Evolutionary conservation across 2,797 vertebrate genomes (phyloP), one percentile per base, ranked within the genome.

Genomic region (Sebastiscus albofasciatus): DNA sequence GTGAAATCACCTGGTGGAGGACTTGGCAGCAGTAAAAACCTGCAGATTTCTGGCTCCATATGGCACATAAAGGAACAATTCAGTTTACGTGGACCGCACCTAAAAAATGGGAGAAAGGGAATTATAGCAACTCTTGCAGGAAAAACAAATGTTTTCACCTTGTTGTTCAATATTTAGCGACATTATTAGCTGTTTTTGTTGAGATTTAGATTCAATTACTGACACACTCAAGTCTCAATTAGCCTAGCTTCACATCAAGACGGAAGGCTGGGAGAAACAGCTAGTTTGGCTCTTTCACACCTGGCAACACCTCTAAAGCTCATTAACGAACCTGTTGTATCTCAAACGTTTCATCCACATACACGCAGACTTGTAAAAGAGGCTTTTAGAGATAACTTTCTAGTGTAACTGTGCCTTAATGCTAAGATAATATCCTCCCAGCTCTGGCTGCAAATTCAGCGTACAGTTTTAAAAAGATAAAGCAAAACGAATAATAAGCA

Each of bases 1-100:
- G 54, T 69, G 18, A 31, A 75, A 79, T 84, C 79, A 64, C 69
- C 74, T 77, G 83, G 62, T 55, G 61, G 54, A 77, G n/a, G 69
- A 67, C 72, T 79, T 80, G 85, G 87, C 67, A 56, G 67, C 33
- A 8, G 27, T 24, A 58, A 71, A 86, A 72, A 72, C 14, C 60
- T 56, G 46, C 69, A 58, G 80, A 66, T 24, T 67, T 82, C 67
- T 75, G 81, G 72, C 67, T 84, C 74, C 68, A 64, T 81, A 55
- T 67, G 84, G 72, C 72, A 52, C 77, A 86, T 36, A 16, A 75
- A 68, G 13, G 46, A 67, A 54, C 11, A 29, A 12, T 49, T 49
- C 46, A 49, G 46, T 46, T 46, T 46, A 46, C 42, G 14, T 46
- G 42, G 42, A 46, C 42, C 42, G 6, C 14, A 46, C 42, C 42